A percentile compares a stretch with the other conserved stretches of the same genome.
Conservation (phyloP, 2,797 vertebrate genomes). For the Gadopsis marmoratus region DNA sequence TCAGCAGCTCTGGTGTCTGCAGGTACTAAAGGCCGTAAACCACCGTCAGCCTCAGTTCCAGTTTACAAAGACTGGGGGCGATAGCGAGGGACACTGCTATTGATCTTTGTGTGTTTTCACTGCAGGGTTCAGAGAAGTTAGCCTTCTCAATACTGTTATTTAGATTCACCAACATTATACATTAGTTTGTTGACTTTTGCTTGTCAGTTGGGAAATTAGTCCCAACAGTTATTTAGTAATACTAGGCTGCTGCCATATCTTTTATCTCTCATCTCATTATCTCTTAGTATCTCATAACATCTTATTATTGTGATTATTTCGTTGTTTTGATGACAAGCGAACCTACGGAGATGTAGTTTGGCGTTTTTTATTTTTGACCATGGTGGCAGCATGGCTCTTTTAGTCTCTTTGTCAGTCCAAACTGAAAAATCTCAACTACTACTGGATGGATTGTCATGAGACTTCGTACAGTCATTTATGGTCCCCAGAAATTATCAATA, state of each 20-base stretch:
- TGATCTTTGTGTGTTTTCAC: constrained; percentile 42
- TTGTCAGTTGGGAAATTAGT: constrained; percentile 23
- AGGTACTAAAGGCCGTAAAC: constrained; percentile 24
- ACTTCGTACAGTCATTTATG: background rate
- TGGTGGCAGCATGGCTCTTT: too few relatives aligned
- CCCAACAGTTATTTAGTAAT: constrained; percentile 14
- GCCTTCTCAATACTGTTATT: constrained; percentile 20
- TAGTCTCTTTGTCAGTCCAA: background rate
- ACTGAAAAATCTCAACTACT: background rate
- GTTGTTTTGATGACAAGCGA: background rate
- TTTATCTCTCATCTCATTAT: background rate
- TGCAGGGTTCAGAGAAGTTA: constrained; percentile 6
- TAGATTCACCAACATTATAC: constrained; percentile 19
- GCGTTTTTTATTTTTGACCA: background rate
- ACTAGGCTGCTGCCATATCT: background rate
- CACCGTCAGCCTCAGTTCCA: constrained; percentile 9
- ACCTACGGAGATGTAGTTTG: background rate
- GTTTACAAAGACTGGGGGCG: constrained; percentile 15
- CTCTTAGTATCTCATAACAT: background rate
- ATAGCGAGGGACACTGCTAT: constrained; percentile 6
- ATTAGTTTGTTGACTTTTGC: constrained; percentile 19
- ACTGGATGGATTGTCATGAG: too few relatives aligned
- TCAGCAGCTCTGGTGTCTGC: constrained; percentile 33
- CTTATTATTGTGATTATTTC: background rate
- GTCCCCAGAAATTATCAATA: background rate